A percentile compares a stretch with the other conserved stretches of the same genome.
Conservation (phyloP, 2,797 vertebrate species). For the Myiotriccus ornatus region DNA sequence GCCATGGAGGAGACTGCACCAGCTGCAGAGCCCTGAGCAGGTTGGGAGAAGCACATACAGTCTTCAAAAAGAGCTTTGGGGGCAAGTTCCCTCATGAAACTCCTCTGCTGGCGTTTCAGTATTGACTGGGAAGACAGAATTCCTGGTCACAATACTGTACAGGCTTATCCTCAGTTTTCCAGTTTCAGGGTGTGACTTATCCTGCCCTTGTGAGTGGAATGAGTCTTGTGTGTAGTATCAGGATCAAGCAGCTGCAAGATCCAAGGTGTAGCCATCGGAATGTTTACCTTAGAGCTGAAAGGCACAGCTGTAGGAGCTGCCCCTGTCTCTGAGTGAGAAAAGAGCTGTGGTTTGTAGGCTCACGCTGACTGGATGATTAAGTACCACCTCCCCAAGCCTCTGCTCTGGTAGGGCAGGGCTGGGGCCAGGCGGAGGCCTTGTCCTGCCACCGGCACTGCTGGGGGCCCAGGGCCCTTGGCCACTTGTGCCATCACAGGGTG, state of each 20-base stretch:
- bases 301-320: neutral
- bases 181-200: neutral
- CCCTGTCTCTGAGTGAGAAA: neutral
- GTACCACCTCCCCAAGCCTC: too few relatives aligned
- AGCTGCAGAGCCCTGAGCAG: fast-evolving
- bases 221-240: neutral
- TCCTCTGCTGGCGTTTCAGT: neutral
- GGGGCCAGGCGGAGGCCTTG: neutral
- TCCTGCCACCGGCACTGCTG: fast-evolving
- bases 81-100: neutral
- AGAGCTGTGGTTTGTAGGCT: neutral
- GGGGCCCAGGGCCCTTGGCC: too few relatives aligned
- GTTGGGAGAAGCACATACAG: fast-evolving
- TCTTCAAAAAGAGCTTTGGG: neutral
- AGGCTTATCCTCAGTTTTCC: neutral
- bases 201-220: neutral
- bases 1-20: neutral
- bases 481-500: neutral
- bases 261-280: neutral
- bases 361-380: neutral
- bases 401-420: neutral
- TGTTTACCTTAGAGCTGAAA: neutral
- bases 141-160: neutral
- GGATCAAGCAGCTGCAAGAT: neutral
- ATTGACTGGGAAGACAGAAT: neutral